A percentile compares a stretch with the other conserved stretches of the same genome.
Evolutionary conservation across 2,797 vertebrate genomes (phyloP).

Genomic region (Melanotaenia parkinsoni): DNA sequence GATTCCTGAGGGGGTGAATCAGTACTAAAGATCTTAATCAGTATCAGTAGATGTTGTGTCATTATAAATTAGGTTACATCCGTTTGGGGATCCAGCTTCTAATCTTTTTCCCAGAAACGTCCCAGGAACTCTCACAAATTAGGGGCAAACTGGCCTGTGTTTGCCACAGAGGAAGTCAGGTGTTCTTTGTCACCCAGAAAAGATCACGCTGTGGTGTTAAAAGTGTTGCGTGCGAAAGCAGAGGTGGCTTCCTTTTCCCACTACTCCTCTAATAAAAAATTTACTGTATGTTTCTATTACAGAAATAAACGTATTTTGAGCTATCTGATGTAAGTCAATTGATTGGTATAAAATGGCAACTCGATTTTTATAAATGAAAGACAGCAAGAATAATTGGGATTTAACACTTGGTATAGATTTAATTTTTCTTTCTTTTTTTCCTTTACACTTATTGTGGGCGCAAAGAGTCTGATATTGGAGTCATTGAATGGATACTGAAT

Average conservation of each 20-base stretch:
- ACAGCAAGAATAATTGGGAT: conserved; percentile 3
- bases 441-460: not conserved
- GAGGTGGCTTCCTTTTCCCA: not conserved
- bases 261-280: not conserved
- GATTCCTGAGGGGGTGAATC: conserved; percentile 11
- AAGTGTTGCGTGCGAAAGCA: not conserved
- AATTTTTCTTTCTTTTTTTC: no score
- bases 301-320: not conserved
- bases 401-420: no score
- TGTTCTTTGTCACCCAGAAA: not conserved
- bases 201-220: not conserved
- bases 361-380: conserved; percentile 40
- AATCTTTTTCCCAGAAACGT: not conserved
- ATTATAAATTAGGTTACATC: not conserved
- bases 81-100: not conserved
- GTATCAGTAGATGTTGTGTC: not conserved
- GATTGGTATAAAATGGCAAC: conserved; percentile 13
- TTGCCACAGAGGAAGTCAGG: not conserved
- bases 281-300: not conserved
- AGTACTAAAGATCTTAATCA: conserved; percentile 7
- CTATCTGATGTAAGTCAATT: conserved; percentile 1
- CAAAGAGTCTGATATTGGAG: not conserved
- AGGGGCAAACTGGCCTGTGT: not conserved
- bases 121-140: not conserved
- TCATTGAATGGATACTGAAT: not conserved